Base-by-base conservation (phyloP, 1,140 invertebrate genomes). In the Zaprionus camerounensis region DNA sequence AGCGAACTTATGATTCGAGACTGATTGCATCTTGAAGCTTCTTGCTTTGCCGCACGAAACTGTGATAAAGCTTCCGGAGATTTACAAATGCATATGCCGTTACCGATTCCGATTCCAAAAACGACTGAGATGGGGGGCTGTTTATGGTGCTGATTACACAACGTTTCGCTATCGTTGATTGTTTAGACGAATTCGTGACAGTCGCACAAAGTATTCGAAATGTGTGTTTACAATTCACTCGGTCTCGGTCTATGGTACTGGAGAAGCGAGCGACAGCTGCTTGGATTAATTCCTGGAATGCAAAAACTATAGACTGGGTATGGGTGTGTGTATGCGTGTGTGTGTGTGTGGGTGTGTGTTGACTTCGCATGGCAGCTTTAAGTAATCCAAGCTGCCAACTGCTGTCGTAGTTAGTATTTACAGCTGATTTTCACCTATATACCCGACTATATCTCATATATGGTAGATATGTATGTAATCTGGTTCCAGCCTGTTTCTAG, bases 211-310 rank as follows among this genome's bases (percentile, higher is more conserved):
- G 24, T 56, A 66, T n/a, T 56, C 36, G n/a, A 66, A 17, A 38
- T n/a, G 26, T 41, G n/a, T 41, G 56, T 64, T 62, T 56, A 62
- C 68, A 71, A 31, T 34, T 63, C 24, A 22, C 5, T 15, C 38
- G 31, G 6, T 46, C 6, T 46, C 41, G n/a, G n/a, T 46, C 41
- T 46, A n/a, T 46, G 41, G n/a, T 44, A 44, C n/a, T 17, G n/a
- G 6, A 2, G n/a, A 7, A 34, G 6, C 56, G 41, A 31, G 17
- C 28, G 64, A 36, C 71, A 68, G 57, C 71, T 61, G 71, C 55
- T 68, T 72, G 63, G 55, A 34, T 65, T 59, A 67, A 34, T 72
- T 67, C 70, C 63, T 51, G 62, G 70, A 72, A 72, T 58, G 70
- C 55, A 15, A 58, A 67, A 58, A 17, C 34, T 56, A 71, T 13